Base-by-base conservation (phyloP, 2,888 invertebrate species). In the Zhuqinia jingwanae region DNA sequence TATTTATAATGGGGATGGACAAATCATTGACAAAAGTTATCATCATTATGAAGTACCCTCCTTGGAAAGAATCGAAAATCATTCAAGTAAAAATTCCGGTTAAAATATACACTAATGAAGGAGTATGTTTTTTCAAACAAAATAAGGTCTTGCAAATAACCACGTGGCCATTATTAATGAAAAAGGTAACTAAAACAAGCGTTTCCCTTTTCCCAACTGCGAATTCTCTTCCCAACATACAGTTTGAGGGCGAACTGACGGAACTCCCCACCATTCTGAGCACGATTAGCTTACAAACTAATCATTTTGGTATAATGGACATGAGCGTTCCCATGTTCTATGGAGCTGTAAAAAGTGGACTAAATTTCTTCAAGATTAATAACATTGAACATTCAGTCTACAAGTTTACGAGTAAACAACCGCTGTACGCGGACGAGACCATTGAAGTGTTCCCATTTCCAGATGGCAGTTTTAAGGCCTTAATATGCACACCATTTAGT, bases 371-470 rank as follows among this genome's bases (percentile, higher is more conserved):
- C 45, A 20, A 36, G 1, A 42, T 68, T 20, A 5, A 68, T 22
- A 13, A 8, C 10, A 42, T 11, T 6, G 20, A 17, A 2, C 15
- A 17, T 17, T 20, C 20, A n/a, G 42, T 68, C 2, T 17, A 17
- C 20, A 42, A 68, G 36, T 68, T 68, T 45, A 8, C 13, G 2
- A 22, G 8, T 45, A 42, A n/a, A n/a, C n/a, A n/a, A n/a, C n/a
- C n/a, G n/a, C n/a, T n/a, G 8, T 25, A 50, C 15, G 15, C 15
- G 1, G 73, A 73, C 47, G 50, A 73, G 1, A 13, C 47, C 3
- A 27, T 50, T n/a, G 27, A 73, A 15, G 25, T 73, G 25, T 50
- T 50, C 47, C n/a, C 47, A 1, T 73, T 73, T 47, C 27, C 50
- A 0, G 73, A 50, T 73, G 27, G 27, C 10, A 22, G 50, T 0